Evolutionary conservation across 2,797 vertebrate species (phyloP), one percentile per base, ranked within the genome.

Genomic region (Tragelaphus eurycerus): DNA sequence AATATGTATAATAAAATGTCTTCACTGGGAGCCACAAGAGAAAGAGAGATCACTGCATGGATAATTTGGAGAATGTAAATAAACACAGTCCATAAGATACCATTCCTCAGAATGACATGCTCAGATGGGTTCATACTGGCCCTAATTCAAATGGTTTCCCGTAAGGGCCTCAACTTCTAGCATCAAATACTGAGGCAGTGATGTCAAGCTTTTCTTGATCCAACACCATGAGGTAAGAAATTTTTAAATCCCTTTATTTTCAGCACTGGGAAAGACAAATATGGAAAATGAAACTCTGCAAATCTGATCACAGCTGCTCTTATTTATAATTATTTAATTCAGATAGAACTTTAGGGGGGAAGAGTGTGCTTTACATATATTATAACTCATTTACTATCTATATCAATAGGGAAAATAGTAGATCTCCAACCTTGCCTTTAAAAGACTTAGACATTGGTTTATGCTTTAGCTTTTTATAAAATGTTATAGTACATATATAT

Each of bases 161-260:
- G 83, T 83, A 89, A 97, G 96, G 95, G 93, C 82, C 83, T 93
- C 85, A 82, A 74, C 29, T 98, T 98, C 97, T 97, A 98, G 97
- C 97, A 98, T 98, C 94, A 98, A 91, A 98, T 98, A 98, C 97
- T 97, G 96, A 97, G 97, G 96, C 95, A 98, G 90, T 97, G 98
- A 97, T 98, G 98, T 98, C 97, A 98, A 97, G 96, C 96, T 98
- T 97, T 98, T 89, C 96, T 98, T 97, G 97, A 98, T 98, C 97
- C 97, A 98, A 98, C 98, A 98, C 96, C 96, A 98, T 98, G 97
- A 98, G 97, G 98, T 98, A 98, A 98, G 94, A 98, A 95, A 93
- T 91, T 98, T 98, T 98, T 97, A 98, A 98, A 98, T 97, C 96
- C 79, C 98, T 98, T 98, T 98, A 97, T 99, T 98, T 98, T 98